phyloP scores from a whole-genome alignment of 2,888 invertebrate genomes.

The Uropetala carovei region DNA sequence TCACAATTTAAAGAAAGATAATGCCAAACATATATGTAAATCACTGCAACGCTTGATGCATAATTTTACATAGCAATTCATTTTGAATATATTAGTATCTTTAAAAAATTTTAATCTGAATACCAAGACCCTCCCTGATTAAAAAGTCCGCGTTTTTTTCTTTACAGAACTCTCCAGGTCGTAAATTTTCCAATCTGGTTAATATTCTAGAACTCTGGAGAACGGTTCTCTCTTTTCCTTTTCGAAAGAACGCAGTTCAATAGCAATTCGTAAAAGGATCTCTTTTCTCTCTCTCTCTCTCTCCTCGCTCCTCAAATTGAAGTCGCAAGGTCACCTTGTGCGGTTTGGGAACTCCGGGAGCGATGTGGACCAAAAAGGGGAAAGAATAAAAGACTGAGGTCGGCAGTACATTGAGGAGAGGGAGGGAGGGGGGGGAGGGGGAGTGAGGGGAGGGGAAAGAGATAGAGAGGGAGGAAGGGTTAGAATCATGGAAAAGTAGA shows the following conservation, averaged over 20 bases:
- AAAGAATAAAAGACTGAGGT: conserved; percentile 33
- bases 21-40: too few species aligned
- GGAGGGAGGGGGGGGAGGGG: background rate
- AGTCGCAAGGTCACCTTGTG: conserved; percentile 27
- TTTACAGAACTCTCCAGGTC: too few species aligned
- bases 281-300: background rate
- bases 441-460: background rate
- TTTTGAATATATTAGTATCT: too few species aligned
- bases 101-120: too few species aligned
- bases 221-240: background rate
- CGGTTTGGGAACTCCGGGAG: background rate
- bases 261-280: background rate
- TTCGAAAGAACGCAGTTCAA: background rate
- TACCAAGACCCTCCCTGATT: too few species aligned
- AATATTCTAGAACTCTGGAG: too few species aligned
- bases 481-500: background rate
- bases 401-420: background rate
- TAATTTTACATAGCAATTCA: too few species aligned
- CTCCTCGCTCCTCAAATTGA: background rate
- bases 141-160: too few species aligned
- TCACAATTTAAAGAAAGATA: too few species aligned
- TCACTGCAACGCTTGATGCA: too few species aligned
- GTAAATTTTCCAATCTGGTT: too few species aligned
- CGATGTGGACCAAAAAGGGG: background rate
- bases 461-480: background rate